Base-by-base conservation (phyloP, 2,888 invertebrate genomes). In the Cynaeus angustus region DNA sequence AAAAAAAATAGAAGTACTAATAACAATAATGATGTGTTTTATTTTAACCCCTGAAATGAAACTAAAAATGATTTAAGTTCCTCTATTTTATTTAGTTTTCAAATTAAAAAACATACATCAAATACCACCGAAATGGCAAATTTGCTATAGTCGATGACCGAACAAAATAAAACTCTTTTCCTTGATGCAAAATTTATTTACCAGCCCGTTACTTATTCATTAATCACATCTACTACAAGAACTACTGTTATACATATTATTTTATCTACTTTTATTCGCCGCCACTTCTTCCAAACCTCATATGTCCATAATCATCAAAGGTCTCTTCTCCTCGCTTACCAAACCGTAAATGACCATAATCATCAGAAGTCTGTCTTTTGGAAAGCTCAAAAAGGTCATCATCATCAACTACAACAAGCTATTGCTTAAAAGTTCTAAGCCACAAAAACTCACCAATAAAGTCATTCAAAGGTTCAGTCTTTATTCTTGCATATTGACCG, bases 331-430 rank as follows among this genome's bases (percentile, higher is more conserved):
- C 87, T 64, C 88, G 89, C 70, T 91, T 87, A 7, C 93, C 93
- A 78, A 92, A 93, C 71, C 93, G 85, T 86, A 92, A 87, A 77
- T 92, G 92, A 0, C 93, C 93, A 76, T 93, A 93, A 80, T 93
- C 93, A 74, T 89, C 88, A 1, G 83, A 80, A 75, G 88, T 88
- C 75, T 87, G 87, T 43, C 87, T 81, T 78, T 88, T 88, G 55
- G 83, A 84, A n/a, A 86, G 71, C 64, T 86, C 86, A 53, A 86
- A 81, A 9, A 85, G 78, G 53, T 87, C 87, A 38, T 87, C 87
- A 70, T 87, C 87, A 66, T 86, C 87, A 55, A 81, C 82, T 65
- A 79, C 69, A 68, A 71, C 58, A 69, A 43, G 0, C 10, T 38
- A 12, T 28, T 14, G 26, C 14, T n/a, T n/a, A n/a, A 14, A 28